Conservation (phyloP, 2,888 invertebrate genomes). For the Plagodis dolabraria region DNA sequence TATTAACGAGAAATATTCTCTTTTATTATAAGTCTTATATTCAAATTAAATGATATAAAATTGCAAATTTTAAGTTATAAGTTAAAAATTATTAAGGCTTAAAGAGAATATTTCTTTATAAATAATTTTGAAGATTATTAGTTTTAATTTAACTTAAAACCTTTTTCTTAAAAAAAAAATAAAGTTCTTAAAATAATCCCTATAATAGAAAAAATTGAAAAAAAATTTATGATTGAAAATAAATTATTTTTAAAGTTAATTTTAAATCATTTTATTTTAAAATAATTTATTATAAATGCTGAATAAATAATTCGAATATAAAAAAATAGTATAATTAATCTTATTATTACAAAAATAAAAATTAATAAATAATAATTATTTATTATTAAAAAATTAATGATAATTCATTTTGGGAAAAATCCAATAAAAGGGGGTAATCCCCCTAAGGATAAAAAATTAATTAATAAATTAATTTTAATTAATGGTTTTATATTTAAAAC, state of each 20-base stretch:
- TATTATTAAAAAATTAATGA: conserved; percentile 80
- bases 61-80: conserved; percentile 85
- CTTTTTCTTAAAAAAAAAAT: conserved; percentile 63
- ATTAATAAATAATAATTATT: conserved; percentile 69
- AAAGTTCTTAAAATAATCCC: conserved; percentile 67
- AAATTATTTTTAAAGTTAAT: conserved; percentile 63
- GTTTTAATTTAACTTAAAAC: conserved; percentile 86
- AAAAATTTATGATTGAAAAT: conserved; percentile 53
- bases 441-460: conserved; percentile 84
- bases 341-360: conserved; percentile 77
- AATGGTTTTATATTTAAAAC: conserved; percentile 62
- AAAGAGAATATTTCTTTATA: conserved; percentile 81
- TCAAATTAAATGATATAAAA: conserved; percentile 83
- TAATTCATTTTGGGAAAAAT: conserved; percentile 86
- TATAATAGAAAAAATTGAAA: conserved; percentile 55
- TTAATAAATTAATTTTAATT: conserved; percentile 78
- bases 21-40: conserved; percentile 80
- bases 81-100: conserved; percentile 78
- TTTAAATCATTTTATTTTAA: conserved; percentile 77
- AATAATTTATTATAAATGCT: conserved; percentile 75
- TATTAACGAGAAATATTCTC: conserved; percentile 81
- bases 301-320: conserved; percentile 83
- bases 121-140: conserved; percentile 87
- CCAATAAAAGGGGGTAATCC: conserved; percentile 86
- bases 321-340: conserved; percentile 83